Evolutionary conservation across 2,797 vertebrate genomes (phyloP).

Genomic region (Adelosebastes latens): DNA sequence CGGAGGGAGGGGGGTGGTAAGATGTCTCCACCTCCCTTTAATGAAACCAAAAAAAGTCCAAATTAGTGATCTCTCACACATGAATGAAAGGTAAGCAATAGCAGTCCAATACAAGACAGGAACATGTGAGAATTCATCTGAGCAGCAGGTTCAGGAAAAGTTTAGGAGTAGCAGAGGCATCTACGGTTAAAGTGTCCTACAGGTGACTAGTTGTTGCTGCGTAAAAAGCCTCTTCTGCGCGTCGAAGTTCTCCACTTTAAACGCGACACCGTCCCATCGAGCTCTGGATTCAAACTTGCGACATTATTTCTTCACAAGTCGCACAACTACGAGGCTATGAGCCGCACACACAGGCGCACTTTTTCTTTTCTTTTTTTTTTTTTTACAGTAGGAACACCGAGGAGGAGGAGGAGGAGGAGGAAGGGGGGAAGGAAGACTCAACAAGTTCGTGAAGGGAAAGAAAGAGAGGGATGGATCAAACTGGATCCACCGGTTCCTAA

Average conservation of each 20-base stretch:
- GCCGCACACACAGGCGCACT: neutral
- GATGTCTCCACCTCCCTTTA: slow-evolving; percentile 70
- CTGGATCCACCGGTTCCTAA: slow-evolving; percentile 99
- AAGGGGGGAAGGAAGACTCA: slow-evolving; percentile 70
- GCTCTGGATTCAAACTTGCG: slow-evolving; percentile 14
- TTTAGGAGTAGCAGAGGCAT: slow-evolving; percentile 59
- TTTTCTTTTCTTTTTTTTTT: neutral
- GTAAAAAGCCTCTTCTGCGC: slow-evolving; percentile 66
- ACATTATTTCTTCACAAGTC: slow-evolving; percentile 28
- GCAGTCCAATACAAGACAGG: neutral
- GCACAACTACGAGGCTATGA: neutral
- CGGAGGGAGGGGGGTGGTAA: slow-evolving; percentile 44
- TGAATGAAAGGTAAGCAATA: neutral
- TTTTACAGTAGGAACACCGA: slow-evolving; percentile 26
- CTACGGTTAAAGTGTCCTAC: slow-evolving; percentile 37
- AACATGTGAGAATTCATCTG: neutral
- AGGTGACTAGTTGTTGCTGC: slow-evolving; percentile 51
- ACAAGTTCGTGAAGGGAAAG: slow-evolving; percentile 82
- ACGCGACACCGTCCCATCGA: slow-evolving; percentile 54
- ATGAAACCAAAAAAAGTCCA: slow-evolving; percentile 54
- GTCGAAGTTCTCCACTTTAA: slow-evolving; percentile 73
- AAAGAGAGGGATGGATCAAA: slow-evolving; percentile 91
- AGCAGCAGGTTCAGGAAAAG: slow-evolving; percentile 37
- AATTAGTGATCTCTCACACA: slow-evolving; percentile 24
- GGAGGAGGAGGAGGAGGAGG: neutral